Base-by-base conservation (phyloP, 2,888 invertebrate species). In the Pteria penguin region DNA sequence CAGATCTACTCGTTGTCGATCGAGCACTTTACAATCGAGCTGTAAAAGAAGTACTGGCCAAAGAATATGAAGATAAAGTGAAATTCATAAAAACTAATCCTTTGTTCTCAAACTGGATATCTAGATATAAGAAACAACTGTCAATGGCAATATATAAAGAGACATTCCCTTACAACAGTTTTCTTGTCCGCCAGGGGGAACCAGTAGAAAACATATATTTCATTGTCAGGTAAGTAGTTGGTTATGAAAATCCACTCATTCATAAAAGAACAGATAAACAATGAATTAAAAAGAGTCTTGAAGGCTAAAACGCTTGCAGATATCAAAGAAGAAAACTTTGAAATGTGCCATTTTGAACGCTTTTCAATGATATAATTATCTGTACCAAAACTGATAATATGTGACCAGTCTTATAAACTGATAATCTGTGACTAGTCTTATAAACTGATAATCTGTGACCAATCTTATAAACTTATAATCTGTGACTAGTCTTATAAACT, bases 141-240 rank as follows among this genome's bases (percentile, higher is more conserved):
- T 85, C 91, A 27, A 91, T 92, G 90, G 91, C 91, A 1, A 79
- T 92, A 68, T 89, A 90, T 78, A 90, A 89, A 67, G 88, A 90
- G 55, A 82, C 81, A 0, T 85, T 84, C 22, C 84, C 86, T 0
- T 92, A 90, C 70, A 91, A 92, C 54, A 84, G 85, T 18, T 67
- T 85, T n/a, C 77, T 92, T 0, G 87, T 87, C 4, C 77, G 84
- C 67, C 92, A 92, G 68, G 91, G 91, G 14, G 89, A 90, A 4
- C 79, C 83, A 2, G 87, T 90, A 1, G 76, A 82, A 0, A 89
- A 86, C 68, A 89, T 91, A 22, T 91, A 90, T 76, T 91, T 91
- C 79, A 86, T 92, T 24, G 79, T 91, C 2, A 88, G 87, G 92
- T 92, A 81, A 69, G 76, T 54, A 33, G 27, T 4, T 29, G 22